Base-by-base conservation (phyloP, 2,888 invertebrate genomes). In the Drosophila melanosoma region DNA sequence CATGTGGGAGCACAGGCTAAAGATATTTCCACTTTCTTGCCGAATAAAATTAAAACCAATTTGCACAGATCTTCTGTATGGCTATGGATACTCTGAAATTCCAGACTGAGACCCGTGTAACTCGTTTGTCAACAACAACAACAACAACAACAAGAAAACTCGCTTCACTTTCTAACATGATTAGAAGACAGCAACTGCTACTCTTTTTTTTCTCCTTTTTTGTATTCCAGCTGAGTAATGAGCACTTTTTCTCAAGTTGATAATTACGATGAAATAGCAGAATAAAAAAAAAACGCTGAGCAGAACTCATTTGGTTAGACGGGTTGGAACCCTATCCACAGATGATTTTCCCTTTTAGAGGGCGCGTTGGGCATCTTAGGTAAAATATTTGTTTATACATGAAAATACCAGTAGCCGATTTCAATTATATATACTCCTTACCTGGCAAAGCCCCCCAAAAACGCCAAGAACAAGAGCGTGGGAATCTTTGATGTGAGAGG, bases 351-450 rank as follows among this genome's bases (percentile, higher is more conserved):
- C 66, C 73, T 76, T 83, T 70, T 33, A 20, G 57, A 59, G 53
- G 69, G 57, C 54, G 69, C 61, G 42, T 38, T 61, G 64, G 61
- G 62, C 68, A 64, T 79, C 84, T 83, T 85, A 81, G 89, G 84
- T 82, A 82, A 82, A 84, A 80, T 81, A 87, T 89, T 89, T 86
- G 85, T 86, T 86, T 86, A 76, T 68, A 79, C 74, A 87, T 82
- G 70, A 84, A 86, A 86, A 86, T 80, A 87, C 87, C 85, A 86
- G 89, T 86, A 86, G 85, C 89, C 87, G 89, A 76, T 82, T 85
- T 85, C 76, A 83, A 84, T 87, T 87, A 83, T 71, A 66, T 58
- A 68, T 48, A 81, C 38, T 38, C 26, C 59, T 38, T 45, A 49
- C 12, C 20, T 33, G 49, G 32, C 45, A 63, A 60, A 61, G 77